A percentile compares a stretch with the other conserved stretches of the same genome.
phyloP scores from a whole-genome alignment of 2,113 vertebrate genomes.

The Epinephelus cyanopodus region DNA sequence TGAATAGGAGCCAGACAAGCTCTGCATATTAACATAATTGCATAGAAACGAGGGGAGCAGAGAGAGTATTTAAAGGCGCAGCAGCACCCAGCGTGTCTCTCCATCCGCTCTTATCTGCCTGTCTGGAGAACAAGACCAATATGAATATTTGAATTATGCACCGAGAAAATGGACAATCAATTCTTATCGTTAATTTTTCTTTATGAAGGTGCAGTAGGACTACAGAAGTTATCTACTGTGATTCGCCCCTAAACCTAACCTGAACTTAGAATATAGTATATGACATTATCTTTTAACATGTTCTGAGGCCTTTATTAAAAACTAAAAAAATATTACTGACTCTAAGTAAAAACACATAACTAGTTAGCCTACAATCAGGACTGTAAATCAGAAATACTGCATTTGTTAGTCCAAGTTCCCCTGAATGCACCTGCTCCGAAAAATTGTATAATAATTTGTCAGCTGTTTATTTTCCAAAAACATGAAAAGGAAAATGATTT shows the following conservation, averaged over 20 bases:
- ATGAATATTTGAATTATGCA: background rate
- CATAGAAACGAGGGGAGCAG: conserved; percentile 81
- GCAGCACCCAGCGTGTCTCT: conserved; percentile 46
- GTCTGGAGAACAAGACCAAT: background rate
- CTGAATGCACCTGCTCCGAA: background rate
- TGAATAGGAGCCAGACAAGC: conserved; percentile 85
- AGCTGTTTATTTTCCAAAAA: background rate
- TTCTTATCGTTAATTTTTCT: background rate
- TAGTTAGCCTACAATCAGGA: background rate
- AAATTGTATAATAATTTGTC: background rate
- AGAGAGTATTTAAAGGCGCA: conserved; percentile 84
- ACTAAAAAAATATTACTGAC: background rate
- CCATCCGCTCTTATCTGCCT: background rate
- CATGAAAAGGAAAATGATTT: background rate
- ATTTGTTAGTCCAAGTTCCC: background rate
- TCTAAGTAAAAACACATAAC: background rate
- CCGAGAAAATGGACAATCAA: background rate
- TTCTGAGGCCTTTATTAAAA: background rate
- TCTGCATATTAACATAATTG: conserved; percentile 89
- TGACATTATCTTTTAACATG: background rate
- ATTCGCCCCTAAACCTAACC: background rate
- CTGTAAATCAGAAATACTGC: background rate
- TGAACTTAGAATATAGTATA: background rate
- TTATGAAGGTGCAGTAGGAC: background rate
- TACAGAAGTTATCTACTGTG: background rate